Base-by-base conservation (phyloP, 2,113 vertebrate species). In the Prionailurus viverrinus region DNA sequence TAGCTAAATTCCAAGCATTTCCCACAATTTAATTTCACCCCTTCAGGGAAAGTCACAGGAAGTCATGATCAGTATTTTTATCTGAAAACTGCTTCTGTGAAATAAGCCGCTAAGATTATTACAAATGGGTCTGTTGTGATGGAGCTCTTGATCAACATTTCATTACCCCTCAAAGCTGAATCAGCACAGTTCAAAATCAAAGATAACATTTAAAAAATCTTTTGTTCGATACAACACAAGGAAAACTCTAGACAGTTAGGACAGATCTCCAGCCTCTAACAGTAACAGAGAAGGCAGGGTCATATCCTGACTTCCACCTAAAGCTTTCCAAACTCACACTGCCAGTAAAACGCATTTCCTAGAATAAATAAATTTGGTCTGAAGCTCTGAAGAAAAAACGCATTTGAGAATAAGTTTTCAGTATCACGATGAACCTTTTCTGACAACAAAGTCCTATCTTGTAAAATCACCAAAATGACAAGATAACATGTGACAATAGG, bases 1-100 rank as follows among this genome's bases (percentile, higher is more conserved):
- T 89, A 85, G 66, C 39, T 79, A 94, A 92, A 96, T 91, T 86
- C 89, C 93, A 91, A 96, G 66, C 93, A 96, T 74, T 96, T 79
- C 73, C 68, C 55, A 89, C 11, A 71, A 69, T 68, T 96, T 89
- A 73, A 96, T 84, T 95, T 91, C 66, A 73, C 16, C 33, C 93
- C 58, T 96, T 91, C 88, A 82, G 84, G 85, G 66, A 84, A 92
- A 94, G 83, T 91, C 80, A 71, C 58, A 45, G 81, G 80, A 92
- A 91, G 78, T 81, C 53, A 84, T 31, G 74, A 82, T 53, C 58
- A 63, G 66, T 55, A 63, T 36, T 90, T 97, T 91, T 94, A 89
- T 94, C 89, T 94, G 89, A 39, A 95, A 91, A 93, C 53, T 33
- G 18, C 13, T 45, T 94, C 61, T 65, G 48, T 94, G 53, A 96